Evolutionary conservation across 2,888 invertebrate genomes (phyloP), one percentile per base, ranked within the genome.

Genomic region (Rhyacophila evoluta): DNA sequence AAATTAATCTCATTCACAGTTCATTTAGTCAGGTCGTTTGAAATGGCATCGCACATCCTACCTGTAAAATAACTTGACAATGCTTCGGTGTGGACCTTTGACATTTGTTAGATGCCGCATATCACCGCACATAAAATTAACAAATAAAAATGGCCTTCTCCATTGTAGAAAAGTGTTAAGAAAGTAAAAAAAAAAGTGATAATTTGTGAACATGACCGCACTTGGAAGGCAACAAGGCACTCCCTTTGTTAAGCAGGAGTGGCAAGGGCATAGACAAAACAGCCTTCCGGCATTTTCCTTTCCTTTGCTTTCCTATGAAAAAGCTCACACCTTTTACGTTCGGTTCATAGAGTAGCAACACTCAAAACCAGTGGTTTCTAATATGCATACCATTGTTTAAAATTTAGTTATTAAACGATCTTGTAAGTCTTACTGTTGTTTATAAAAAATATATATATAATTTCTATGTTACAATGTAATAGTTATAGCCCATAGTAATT

Each of bases 201-300:
- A 55, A 55, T 55, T 55, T 55, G 55, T 55, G 25, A 55, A 19
- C 55, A 55, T 25, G 55, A 25, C 55, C 55, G 55, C 55, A 55
- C 55, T 55, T 19, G 19, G 25, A 55, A 55, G 55, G 55, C 25
- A 55, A 19, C 55, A 55, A 55, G 55, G 55, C 55, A 55, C 55
- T 55, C 55, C 10, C 55, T 55, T 55, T 55, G 55, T 55, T 55
- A 15, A 55, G 10, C 55, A 55, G 55, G 55, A 55, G 55, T 55
- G 55, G 55, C 55, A 4, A 55, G 19, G 12, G 55, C 19, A 55
- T 55, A 55, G 19, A 55, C 55, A 55, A 55, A 55, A 55, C 55
- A 55, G 55, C 55, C 55, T 55, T 55, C 55, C 55, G 55, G 55
- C 25, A 15, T 55, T 55, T 55, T 55, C 19, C 55, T 55, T 10